Base-by-base conservation (phyloP, 2,888 invertebrate species). In the Athalia rosae region DNA sequence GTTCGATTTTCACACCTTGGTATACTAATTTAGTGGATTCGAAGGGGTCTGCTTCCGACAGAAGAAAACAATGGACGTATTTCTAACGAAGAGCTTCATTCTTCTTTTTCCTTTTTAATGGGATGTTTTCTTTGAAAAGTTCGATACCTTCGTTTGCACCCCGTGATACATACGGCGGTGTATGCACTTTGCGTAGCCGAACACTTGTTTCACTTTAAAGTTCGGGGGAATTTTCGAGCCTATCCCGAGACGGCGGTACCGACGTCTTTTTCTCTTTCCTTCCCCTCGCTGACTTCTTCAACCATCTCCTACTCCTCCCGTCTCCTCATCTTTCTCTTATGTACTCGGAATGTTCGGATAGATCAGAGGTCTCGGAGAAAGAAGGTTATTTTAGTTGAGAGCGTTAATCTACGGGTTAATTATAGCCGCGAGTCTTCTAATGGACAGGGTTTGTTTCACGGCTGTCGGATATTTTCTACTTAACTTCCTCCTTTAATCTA, bases 331-430 rank as follows among this genome's bases (percentile, higher is more conserved):
- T 28, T 28, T 28, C 28, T 28, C 28, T 28, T 28, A 28, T 28
- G 28, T 28, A 28, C 47, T 64, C 47, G 64, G 64, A 64, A 64
- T 64, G 67, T 77, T 56, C 43, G 28, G 56, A 71, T 73, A 74
- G 78, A 76, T 62, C 53, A 74, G 71, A 76, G 76, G 76, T 56
- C 66, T 67, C 11, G 48, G 50, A 13, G 67, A 69, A n/a, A 71
- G 43, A 58, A 69, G 0, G 76, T 79, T 80, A 79, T 79, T 80
- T 79, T 79, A 76, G 77, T 78, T 63, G 59, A 77, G 78, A n/a
- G 63, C 80, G 78, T 81, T 81, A 80, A 81, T 81, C 80, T 80
- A 69, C 48, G 28, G 67, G 79, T 80, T 80, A 80, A 80, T 80
- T 80, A 81, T 79, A 81, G 79, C 76, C 71, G 43, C 13, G 45